phyloP scores from a whole-genome alignment of 2,113 vertebrate species.

The Ciconia maguari region DNA sequence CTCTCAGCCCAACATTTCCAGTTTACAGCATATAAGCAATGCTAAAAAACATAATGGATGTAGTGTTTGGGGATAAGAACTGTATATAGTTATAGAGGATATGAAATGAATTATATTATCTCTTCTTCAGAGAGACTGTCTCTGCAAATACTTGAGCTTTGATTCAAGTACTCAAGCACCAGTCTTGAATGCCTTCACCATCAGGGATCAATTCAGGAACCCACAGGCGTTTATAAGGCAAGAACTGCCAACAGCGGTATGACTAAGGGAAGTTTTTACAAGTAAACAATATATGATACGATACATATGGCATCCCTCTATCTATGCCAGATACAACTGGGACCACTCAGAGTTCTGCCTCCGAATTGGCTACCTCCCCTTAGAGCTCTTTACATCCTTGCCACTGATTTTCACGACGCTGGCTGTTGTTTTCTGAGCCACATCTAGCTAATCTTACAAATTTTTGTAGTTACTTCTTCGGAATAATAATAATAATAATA shows the following conservation, averaged over 20 bases:
- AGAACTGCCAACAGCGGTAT: background rate
- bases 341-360: background rate
- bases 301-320: background rate
- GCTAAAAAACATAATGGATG: background rate
- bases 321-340: background rate
- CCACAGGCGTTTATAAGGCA: background rate
- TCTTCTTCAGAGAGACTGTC: background rate
- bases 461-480: background rate
- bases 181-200: background rate
- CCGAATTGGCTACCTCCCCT: background rate
- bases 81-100: background rate
- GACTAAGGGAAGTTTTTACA: background rate
- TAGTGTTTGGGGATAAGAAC: background rate
- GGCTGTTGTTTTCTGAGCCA: background rate
- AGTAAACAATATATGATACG: background rate
- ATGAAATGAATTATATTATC: background rate
- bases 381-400: background rate
- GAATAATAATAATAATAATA: background rate
- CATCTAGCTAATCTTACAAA: background rate
- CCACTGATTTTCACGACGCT: background rate
- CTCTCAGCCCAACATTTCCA: background rate
- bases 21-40: background rate
- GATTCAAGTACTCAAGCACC: background rate
- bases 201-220: background rate
- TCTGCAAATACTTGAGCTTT: background rate